phyloP scores from a whole-genome alignment of 92 coral and sea anemone species.

The Siderastrea siderea region DNA sequence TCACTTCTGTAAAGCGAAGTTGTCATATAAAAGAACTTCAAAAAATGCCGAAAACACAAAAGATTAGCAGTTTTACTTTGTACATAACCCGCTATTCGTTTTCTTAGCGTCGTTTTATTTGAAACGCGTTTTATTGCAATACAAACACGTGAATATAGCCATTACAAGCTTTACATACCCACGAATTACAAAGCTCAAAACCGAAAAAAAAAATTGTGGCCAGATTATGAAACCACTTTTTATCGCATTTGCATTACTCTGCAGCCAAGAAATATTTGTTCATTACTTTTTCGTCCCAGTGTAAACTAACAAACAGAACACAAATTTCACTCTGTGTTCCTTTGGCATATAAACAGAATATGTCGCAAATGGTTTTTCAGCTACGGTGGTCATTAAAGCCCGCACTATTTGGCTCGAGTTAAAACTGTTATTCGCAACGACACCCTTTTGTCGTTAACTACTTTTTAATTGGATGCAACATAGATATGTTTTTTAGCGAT shows the following conservation, averaged over 20 bases:
- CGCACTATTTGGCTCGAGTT: neutral
- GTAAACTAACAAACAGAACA: conserved; percentile 45
- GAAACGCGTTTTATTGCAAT: conserved; percentile 23
- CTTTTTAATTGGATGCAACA: conserved; percentile 11
- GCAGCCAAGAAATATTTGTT: conserved; percentile 32
- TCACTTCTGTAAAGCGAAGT: conserved; percentile 36
- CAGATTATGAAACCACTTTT: neutral
- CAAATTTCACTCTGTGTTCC: conserved; percentile 9
- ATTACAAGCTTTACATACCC: neutral
- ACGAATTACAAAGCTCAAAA: neutral
- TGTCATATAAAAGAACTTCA: conserved; percentile 60
- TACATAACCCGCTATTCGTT: conserved; percentile 29
- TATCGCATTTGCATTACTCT: conserved; percentile 20
- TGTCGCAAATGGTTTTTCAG: conserved; percentile 1
- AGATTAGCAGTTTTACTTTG: conserved; percentile 52
- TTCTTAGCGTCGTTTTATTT: conserved; percentile 17
- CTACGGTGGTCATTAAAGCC: neutral
- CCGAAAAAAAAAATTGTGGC: neutral
- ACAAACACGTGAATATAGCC: conserved; percentile 7
- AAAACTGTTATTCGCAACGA: neutral
- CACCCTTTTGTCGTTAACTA: neutral
- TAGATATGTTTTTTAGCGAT: conserved; percentile 1
- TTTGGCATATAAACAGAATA: conserved; percentile 29
- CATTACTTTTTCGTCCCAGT: conserved; percentile 16
- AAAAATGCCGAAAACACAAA: conserved; percentile 55